Evolutionary conservation across 2,113 vertebrate genomes (phyloP), one percentile per base, ranked within the genome.

Genomic region (Engraulis encrasicolus): DNA sequence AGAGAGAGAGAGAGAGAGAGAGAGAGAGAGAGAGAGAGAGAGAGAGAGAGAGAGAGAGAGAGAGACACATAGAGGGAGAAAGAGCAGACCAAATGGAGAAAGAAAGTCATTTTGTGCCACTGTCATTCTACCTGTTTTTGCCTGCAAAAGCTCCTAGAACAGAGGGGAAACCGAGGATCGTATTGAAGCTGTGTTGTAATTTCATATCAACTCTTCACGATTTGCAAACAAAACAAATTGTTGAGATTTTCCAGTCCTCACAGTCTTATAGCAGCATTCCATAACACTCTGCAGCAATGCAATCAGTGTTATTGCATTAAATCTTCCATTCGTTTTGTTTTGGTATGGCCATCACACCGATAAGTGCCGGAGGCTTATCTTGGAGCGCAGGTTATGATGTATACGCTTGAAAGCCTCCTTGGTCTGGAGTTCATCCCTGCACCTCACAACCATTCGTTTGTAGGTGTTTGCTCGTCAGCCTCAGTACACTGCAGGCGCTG

Each of bases 401-500:
- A 34, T 34, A 31, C 17, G 31, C 17, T 11, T 34, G 23, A 34
- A 31, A 36, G 66, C 0, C 11, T 17, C 23, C 12, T 4, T 34
- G 66, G 66, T 34, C 2, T 74, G 27, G 34, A 31, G 27, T 36
- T 15, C 66, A 34, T 74, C 31, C 17, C 31, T 15, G 14, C 15
- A 0, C 0, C 66, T 15, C 2, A 31, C 66, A 15, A 31, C 34
- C 66, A 34, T 74, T 74, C 31, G 58, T 66, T 31, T 74, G 66
- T 31, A 74, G 66, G 27, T 15, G 66, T 74, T 74, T 17, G 66
- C 66, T 74, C 66, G 12, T 74, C 66, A 74, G 31, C 12, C 66
- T 34, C 66, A 82, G 79, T 34, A 74, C 45, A 85, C 81, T 84
- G 87, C 88, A 84, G 81, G 79, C 78, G 81, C 83, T 83, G 84